Base-by-base conservation (phyloP, 2,888 invertebrate genomes). In the Anoplius nigerrimus region DNA sequence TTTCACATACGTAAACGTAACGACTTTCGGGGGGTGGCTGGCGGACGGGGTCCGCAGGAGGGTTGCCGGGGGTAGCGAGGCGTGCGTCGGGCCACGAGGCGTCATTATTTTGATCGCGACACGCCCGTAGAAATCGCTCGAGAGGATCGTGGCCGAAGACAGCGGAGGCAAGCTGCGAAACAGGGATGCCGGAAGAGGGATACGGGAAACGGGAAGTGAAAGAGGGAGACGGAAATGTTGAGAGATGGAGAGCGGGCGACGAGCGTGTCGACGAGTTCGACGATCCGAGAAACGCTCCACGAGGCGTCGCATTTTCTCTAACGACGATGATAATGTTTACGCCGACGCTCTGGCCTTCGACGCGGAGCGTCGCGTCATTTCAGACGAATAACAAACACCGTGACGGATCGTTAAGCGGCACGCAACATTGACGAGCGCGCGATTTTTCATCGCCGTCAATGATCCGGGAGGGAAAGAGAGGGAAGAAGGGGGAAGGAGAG, bases 51-150 rank as follows among this genome's bases (percentile, higher is more conserved):
- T 48, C 46, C 54, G 59, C 51, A 57, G 6, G 34, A 34, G 64
- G 66, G 65, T 67, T 59, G 62, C 69, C 60, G 48, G n/a, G 60
- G 66, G 78, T 46, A 72, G 34, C 59, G 67, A 71, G 62, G 53
- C 62, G 69, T 60, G 45, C 21, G n/a, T 65, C 67, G 66, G 62
- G 57, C 52, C 66, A 66, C 55, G 62, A 65, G 65, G 63, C 67
- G 73, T 79, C 80, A 76, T 80, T 80, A 80, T 81, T 80, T 76
- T 76, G 73, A 80, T 76, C 79, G 73, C 70, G 71, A 72, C 74
- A 63, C 70, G 68, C 55, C 64, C 55, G 62, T 62, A 46, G 70
- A 64, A 64, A 59, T 56, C 51, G 67, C 27, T 27, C 27, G 56
- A 20, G 51, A n/a, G 16, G 15, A 42, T 15, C 45, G 45, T 16